Evolutionary conservation across 2,797 vertebrate genomes (phyloP).

Genomic region (Threskiornis aethiopicus): DNA sequence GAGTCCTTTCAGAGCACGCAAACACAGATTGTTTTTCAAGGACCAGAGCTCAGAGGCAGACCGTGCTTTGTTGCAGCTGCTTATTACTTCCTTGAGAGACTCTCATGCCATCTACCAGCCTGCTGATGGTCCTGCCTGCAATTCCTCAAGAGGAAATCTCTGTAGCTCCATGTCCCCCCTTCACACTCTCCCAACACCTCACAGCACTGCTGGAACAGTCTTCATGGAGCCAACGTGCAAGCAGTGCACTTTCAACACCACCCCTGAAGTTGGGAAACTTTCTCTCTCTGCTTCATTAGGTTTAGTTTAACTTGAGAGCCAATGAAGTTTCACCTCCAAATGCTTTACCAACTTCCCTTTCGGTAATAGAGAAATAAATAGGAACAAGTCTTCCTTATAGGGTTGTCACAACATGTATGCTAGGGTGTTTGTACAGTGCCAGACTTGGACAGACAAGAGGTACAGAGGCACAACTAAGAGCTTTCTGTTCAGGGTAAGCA

Average conservation of each 20-base stretch:
- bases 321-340: background rate
- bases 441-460: background rate
- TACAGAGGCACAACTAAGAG: background rate
- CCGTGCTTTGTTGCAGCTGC: fast-evolving
- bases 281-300: background rate
- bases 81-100: background rate
- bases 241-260: background rate
- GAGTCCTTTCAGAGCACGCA: background rate
- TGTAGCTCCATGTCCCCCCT: background rate
- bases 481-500: background rate
- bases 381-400: background rate
- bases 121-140: background rate
- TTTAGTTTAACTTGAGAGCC: background rate
- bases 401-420: background rate
- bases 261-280: background rate
- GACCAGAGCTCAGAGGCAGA: background rate
- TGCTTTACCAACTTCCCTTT: background rate
- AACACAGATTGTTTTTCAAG: background rate
- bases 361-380: background rate
- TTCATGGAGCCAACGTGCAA: background rate
- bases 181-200: background rate
- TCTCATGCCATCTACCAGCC: background rate
- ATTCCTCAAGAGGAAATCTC: background rate
- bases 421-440: background rate
- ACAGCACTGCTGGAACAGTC: background rate